Evolutionary conservation across 2,888 invertebrate species (phyloP), one percentile per base, ranked within the genome.

Genomic region (Alsophila aescularia): DNA sequence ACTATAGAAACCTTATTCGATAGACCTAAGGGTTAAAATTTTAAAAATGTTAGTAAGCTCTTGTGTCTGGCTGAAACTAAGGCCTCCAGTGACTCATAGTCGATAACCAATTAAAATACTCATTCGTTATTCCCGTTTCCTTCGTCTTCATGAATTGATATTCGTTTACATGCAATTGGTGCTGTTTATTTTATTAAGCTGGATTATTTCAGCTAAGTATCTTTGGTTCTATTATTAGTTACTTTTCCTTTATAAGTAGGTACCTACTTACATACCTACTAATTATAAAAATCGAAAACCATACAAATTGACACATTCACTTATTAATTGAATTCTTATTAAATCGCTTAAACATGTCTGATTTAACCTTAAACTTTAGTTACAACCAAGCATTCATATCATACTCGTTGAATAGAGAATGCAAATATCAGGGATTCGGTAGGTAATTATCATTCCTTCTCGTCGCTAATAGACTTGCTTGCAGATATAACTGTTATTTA

Each of bases 81-180:
- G 54, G 52, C 52, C 50, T 39, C 32, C 50, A 47, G 55, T 68
- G 68, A 68, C 48, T 66, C 66, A 68, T 60, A 66, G 39, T 42
- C 60, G 45, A 63, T 53, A 59, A 56, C 58, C 58, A 63, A 68
- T 65, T 62, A 66, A 64, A 59, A 65, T 62, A 54, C 54, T 52
- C 53, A 56, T 37, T 58, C 48, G 53, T 41, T 10, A 41, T 50
- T 58, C 39, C 53, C 47, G 41, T 58, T 60, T 62, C 52, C 47
- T 56, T 47, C 37, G 45, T 39, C 10, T 32, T 13, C 12, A 40
- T 24, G 16, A 34, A 41, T 34, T 16, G 16, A 2, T 24, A 41
- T 39, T 40, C 6, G 9, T 21, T 32, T 10, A 8, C 10, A 10
- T 31, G 16, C 9, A 16, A 16, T 15, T 29, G 29, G 12, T 12